A percentile compares a stretch with the other conserved stretches of the same genome.
phyloP scores from a whole-genome alignment of 2,888 invertebrate genomes.

The Cremastinae sp. region DNA sequence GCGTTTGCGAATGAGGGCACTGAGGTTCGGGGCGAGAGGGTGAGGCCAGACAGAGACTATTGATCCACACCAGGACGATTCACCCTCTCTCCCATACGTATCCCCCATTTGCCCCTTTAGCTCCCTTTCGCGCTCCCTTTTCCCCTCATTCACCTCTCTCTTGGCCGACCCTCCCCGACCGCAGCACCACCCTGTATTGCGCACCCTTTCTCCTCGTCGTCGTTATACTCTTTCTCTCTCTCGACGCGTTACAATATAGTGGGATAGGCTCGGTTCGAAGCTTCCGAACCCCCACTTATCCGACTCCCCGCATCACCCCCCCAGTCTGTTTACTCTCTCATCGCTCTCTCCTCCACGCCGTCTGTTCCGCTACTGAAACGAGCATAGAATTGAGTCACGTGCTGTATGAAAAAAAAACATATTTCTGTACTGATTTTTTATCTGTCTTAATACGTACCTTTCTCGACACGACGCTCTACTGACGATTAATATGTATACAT shows the following conservation, averaged over 20 bases:
- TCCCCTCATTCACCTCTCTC: constrained; percentile 31
- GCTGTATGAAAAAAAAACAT: too few relatives aligned
- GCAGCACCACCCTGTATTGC: too few relatives aligned
- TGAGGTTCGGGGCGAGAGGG: constrained; percentile 75
- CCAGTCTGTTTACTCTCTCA: too few relatives aligned
- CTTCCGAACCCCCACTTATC: constrained; percentile 63
- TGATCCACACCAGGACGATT: constrained; percentile 77
- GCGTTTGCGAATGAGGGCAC: constrained; percentile 75
- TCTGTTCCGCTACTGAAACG: too few relatives aligned
- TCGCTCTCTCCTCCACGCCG: too few relatives aligned
- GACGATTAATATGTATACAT: too few relatives aligned
- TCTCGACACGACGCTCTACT: too few relatives aligned
- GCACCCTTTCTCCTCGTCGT: constrained; percentile 29
- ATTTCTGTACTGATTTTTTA: too few relatives aligned
- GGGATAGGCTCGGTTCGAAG: constrained; percentile 77
- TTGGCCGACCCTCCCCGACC: constrained; percentile 27
- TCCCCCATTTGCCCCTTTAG: constrained; percentile 24
- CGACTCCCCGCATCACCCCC: too few relatives aligned
- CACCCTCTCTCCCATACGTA: constrained; percentile 66
- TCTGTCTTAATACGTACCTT: too few relatives aligned
- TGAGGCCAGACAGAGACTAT: constrained; percentile 79
- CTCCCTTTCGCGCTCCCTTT: constrained; percentile 6
- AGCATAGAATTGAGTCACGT: too few relatives aligned
- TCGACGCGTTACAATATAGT: constrained; percentile 73
- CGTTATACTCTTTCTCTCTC: constrained; percentile 58